Base-by-base conservation (phyloP, 1,140 invertebrate species). In the Drosophila mayri region DNA sequence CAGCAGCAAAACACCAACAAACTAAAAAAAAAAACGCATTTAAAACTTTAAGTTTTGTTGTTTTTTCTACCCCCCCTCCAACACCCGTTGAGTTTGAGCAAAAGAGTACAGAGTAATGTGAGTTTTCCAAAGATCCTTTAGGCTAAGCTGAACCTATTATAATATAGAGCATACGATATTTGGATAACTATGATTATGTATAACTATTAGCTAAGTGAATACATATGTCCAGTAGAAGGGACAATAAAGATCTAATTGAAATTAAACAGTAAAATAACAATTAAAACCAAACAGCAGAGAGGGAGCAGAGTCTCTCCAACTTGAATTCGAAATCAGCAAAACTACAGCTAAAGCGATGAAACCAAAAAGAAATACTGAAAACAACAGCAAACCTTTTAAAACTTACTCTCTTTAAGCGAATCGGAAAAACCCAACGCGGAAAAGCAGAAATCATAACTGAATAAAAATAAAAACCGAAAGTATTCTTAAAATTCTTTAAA, bases 401-500 rank as follows among this genome's bases (percentile, higher is more conserved):
- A 85, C 58, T 85, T 76, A 81, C 57, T 73, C 70, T 90, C 74
- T 71, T 81, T 81, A 90, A 76, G 70, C 66, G 50, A 82, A 59
- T 47, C 44, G 32, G 62, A 44, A 70, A 44, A 63, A 64, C 28
- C 60, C 64, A 77, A 44, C 55, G 57, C 52, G 37, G 67, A 73
- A 55, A 59, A 62, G 57, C 74, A 72, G 59, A 88, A 83, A 84
- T 80, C 72, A 80, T 60, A 68, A 77, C 47, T 61, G 30, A 77
- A 83, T 85, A 90, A 50, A 50, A 50, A 88, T 81, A 90, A 85
- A 87, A 81, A 78, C 78, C 66, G 78, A 90, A 90, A 63, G 85
- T 90, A 90, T 90, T 90, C 85, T 85, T 90, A 90, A 90, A 90
- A 90, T 90, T 90, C 86, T 90, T 90, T 90, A 90, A 85, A 81